A percentile compares a stretch with the other conserved stretches of the same genome.
Evolutionary conservation across 2,797 vertebrate species (phyloP).

Genomic region (Falco peregrinus): DNA sequence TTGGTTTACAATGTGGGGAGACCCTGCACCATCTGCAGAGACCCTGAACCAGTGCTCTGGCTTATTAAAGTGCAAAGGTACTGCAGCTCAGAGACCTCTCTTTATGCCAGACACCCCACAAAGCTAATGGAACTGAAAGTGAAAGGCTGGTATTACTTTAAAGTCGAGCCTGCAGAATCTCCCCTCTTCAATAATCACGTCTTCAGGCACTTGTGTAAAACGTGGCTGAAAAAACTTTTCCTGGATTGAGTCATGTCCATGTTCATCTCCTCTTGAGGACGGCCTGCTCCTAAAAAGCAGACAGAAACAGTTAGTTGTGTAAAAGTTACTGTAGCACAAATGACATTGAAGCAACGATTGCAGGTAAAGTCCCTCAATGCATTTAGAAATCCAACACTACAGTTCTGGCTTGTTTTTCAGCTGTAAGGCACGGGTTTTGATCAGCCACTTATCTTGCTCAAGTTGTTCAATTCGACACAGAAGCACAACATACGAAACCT

Average conservation of each 20-base stretch:
- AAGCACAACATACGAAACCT: not conserved
- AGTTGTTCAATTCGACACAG: not conserved
- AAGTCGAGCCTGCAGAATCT: slow-evolving; percentile 95
- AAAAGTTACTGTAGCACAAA: not conserved
- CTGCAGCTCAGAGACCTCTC: not conserved
- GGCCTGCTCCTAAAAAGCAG: slow-evolving; percentile 82
- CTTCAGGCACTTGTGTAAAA: slow-evolving; percentile 91
- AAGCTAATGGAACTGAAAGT: not conserved
- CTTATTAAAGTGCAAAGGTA: not conserved
- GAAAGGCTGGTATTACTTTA: slow-evolving; percentile 81
- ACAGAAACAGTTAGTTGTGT: not conserved
- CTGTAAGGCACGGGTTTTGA: not conserved
- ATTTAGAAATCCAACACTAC: not conserved
- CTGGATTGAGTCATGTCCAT: slow-evolving; percentile 88
- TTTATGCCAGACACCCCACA: not conserved
- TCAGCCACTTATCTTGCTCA: not conserved
- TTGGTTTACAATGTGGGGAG: not conserved
- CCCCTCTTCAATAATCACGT: slow-evolving; percentile 90
- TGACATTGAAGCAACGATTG: not conserved
- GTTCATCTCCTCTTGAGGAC: slow-evolving; percentile 81
- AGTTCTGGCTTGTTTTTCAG: not conserved
- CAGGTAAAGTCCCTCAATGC: not conserved
- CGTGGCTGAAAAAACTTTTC: slow-evolving; percentile 95
- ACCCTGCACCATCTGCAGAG: not conserved
- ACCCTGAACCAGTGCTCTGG: not conserved